Evolutionary conservation across 2,888 invertebrate species (phyloP), one percentile per base, ranked within the genome.

Genomic region (Drosophila emarginata): DNA sequence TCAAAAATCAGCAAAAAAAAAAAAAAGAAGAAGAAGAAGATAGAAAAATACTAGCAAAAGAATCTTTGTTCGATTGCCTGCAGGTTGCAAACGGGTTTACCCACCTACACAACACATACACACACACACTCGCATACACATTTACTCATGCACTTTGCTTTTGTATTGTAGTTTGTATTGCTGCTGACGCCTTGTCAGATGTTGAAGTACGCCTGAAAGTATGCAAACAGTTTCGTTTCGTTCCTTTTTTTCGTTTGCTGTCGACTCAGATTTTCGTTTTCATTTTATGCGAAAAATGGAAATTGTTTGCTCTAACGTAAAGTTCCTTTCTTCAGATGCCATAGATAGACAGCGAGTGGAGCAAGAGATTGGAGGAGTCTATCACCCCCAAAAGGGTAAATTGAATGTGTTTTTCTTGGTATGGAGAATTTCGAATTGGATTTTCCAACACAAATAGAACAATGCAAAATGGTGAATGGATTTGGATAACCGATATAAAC

Each of bases 1-100:
- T 86, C 87, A 86, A 86, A 82, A 83, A 82, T 82, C 88, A 82
- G 73, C 65, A 68, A 57, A 45, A 63, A 57, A 67, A 67, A 65
- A 61, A 76, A 58, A 45, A 45, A 37, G 60, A 51, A 61, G 15
- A 40, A n/a, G n/a, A n/a, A n/a, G n/a, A n/a, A n/a, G n/a, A n/a
- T n/a, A n/a, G n/a, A n/a, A 6, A 18, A 45, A 45, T 21, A 45
- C 18, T 21, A 21, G 21, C 11, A 21, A 67, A 63, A 50, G 57
- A 59, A 53, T 62, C 66, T 67, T 71, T 61, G 72, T 75, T 79
- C 84, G 72, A 80, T 78, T 67, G 88, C 86, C 81, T 67, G 72
- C 66, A 78, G 82, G 70, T 51, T 32, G 62, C 23, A 54, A 66
- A 21, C 11, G 45, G 45, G 45, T 54, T 53, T 57, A 66, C 61